phyloP scores from a whole-genome alignment of 2,797 vertebrate species.

The Hydrolagus colliei region DNA sequence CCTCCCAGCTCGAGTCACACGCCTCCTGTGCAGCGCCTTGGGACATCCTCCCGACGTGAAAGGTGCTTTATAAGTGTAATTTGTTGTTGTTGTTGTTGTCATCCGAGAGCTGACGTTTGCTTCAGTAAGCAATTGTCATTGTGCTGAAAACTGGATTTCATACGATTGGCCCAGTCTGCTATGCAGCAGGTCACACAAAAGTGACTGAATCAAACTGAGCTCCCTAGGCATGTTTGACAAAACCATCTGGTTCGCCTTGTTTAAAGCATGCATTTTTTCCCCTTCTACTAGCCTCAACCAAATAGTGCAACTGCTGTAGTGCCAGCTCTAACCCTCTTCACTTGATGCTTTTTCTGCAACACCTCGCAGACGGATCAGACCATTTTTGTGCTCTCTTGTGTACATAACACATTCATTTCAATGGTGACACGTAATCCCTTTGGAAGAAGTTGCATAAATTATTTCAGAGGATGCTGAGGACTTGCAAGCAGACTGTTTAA shows the following conservation, averaged over 20 bases:
- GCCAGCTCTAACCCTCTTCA: background rate
- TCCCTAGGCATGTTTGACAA: background rate
- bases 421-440: background rate
- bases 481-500: background rate
- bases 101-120: background rate
- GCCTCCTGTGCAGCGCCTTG: too few relatives aligned
- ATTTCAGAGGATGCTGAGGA: conserved; percentile 8
- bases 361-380: background rate
- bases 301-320: background rate
- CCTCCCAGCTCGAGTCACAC: too few relatives aligned
- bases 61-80: too few relatives aligned
- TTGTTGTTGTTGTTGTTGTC: too few relatives aligned
- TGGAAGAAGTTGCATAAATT: background rate
- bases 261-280: background rate
- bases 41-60: too few relatives aligned
- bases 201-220: conserved; percentile 16
- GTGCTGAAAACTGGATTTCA: background rate
- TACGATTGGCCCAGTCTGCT: background rate
- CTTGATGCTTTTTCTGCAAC: background rate
- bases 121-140: background rate
- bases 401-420: background rate
- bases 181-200: conserved; percentile 17
- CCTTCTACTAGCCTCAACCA: background rate
- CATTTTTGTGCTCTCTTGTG: background rate
- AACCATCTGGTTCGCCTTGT: conserved; percentile 20